These are phyloP conservation scores for Liparis tanakae DNA, from an alignment of 2,797 vertebrate genomes.

Conservation along the genomic window DNA sequence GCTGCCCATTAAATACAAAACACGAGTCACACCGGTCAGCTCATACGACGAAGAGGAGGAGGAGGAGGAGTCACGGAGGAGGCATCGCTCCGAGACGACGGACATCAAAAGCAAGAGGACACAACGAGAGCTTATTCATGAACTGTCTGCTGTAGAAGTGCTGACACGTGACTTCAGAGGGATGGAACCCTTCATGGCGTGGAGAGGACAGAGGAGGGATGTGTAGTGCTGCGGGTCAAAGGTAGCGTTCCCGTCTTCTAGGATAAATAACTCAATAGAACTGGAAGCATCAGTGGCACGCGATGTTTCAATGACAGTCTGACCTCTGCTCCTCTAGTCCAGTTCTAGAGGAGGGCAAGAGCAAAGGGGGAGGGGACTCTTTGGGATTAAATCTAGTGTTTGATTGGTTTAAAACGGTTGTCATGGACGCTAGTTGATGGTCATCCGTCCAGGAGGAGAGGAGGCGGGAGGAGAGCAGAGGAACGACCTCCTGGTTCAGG, in stretches of 20 bases:
- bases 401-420: constrained; percentile 54
- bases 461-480: constrained; percentile 38
- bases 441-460: constrained; percentile 49
- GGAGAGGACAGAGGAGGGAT: constrained; percentile 37
- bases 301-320: constrained; percentile 20
- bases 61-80: constrained; percentile 20
- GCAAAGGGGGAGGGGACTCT: constrained; percentile 39
- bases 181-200: constrained; percentile 51
- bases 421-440: constrained; percentile 62
- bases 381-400: constrained; percentile 65
- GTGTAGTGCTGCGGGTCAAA: constrained; percentile 32
- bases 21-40: constrained; percentile 33
- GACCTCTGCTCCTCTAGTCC: constrained; percentile 45
- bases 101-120: constrained; percentile 46
- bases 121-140: constrained; percentile 78
- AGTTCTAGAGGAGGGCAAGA: constrained; percentile 41
- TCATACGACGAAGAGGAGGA: constrained; percentile 24
- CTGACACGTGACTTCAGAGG: constrained; percentile 69
- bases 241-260: constrained; percentile 20
- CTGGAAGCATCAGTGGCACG: constrained; percentile 30
- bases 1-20: constrained; percentile 41
- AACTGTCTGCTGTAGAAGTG: constrained; percentile 73
- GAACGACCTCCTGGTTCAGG: constrained; percentile 16
- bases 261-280: constrained; percentile 58
- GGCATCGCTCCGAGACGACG: constrained; percentile 16